These are phyloP conservation scores for Hyperopisus bebe DNA, from an alignment of 2,113 vertebrate species.

Conservation along the genomic window DNA sequence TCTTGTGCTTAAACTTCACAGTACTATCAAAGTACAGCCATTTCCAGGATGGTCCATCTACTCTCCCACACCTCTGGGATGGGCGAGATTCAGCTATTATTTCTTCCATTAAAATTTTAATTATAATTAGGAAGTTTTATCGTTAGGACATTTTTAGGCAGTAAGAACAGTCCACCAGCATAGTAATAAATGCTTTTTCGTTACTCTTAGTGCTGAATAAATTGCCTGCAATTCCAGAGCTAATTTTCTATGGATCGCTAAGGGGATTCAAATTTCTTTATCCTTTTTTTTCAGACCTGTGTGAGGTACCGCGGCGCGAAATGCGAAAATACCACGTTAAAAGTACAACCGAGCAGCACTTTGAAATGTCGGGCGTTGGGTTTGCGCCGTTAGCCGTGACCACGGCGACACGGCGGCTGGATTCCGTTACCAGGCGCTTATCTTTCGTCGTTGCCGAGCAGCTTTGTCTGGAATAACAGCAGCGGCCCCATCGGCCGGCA, in stretches of 20 bases:
- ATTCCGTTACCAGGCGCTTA: background rate
- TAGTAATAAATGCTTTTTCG: background rate
- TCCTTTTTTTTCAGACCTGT: background rate
- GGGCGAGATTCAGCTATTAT: background rate
- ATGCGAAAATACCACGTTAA: background rate
- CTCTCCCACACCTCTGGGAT: background rate
- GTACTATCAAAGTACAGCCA: slow-evolving; percentile 1
- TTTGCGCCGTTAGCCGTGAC: slow-evolving; percentile 37
- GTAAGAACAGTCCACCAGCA: slow-evolving; percentile 1
- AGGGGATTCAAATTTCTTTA: background rate
- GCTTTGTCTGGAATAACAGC: background rate
- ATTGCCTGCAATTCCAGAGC: slow-evolving; percentile 16
- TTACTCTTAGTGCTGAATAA: slow-evolving; percentile 7
- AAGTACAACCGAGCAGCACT: background rate
- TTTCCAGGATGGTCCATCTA: background rate
- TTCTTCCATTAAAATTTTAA: background rate
- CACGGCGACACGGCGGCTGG: slow-evolving; percentile 37
- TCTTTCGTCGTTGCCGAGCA: background rate
- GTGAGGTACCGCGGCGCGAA: background rate
- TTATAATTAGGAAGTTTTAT: slow-evolving; percentile 13
- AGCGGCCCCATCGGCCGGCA: background rate
- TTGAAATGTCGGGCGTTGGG: slow-evolving; percentile 11
- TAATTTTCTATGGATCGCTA: slow-evolving; percentile 16
- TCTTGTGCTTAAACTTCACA: background rate
- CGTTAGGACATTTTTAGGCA: background rate